Conservation (phyloP, 2,113 vertebrate genomes). For the Perca schrenkii region DNA sequence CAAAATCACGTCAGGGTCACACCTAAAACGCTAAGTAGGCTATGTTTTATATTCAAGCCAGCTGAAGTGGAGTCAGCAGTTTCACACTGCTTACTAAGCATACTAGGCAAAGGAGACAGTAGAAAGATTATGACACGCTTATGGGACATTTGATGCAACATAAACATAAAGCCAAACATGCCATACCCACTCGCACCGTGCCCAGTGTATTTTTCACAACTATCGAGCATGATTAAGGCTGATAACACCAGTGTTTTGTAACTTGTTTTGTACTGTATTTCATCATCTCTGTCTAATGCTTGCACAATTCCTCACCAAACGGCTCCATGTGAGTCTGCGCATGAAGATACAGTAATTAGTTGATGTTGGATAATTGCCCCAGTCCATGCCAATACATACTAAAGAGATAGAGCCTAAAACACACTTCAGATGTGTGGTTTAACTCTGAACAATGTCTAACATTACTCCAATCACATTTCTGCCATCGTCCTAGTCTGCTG, state of each 20-base stretch:
- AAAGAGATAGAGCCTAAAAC: neutral
- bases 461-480: neutral
- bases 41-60: neutral
- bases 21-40: neutral
- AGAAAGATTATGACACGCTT: neutral
- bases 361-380: neutral
- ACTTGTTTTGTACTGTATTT: neutral
- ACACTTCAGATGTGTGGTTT: neutral
- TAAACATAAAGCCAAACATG: neutral
- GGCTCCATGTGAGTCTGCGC: neutral
- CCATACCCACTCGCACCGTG: neutral
- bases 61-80: neutral
- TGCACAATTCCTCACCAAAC: neutral
- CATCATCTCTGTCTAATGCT: neutral
- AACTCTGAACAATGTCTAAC: neutral
- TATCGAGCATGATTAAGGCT: neutral
- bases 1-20: neutral
- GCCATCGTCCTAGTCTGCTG: neutral
- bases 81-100: neutral
- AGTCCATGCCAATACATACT: neutral
- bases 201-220: neutral
- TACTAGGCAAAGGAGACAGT: neutral
- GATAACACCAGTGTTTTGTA: neutral
- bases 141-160: neutral
- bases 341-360: neutral